Percentiles rank a stretch among this genome's conserved stretches.
These are phyloP conservation scores for Amphipoea oculea DNA, from an alignment of 2,888 invertebrate species.

Conservation along the genomic window DNA sequence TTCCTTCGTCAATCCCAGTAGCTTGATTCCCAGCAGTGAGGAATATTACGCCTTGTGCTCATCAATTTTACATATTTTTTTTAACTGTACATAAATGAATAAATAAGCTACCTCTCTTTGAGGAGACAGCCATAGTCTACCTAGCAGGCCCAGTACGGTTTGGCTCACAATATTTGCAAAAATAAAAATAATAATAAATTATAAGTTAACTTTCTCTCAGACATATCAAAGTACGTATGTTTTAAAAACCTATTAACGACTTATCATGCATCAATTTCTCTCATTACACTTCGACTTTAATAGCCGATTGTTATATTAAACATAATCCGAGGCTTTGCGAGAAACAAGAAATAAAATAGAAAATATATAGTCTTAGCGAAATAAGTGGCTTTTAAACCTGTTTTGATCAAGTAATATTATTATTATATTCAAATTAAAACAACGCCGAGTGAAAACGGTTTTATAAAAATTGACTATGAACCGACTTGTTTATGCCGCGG, in stretches of 20 bases:
- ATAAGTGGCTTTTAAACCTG: background rate
- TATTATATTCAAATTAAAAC: slow-evolving; percentile 21
- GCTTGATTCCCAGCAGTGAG: no score
- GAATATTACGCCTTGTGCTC: background rate
- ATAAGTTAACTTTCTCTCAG: slow-evolving; percentile 23
- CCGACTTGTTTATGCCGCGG: slow-evolving; percentile 40
- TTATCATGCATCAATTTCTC: slow-evolving; percentile 51
- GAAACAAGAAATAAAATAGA: slow-evolving; percentile 30
- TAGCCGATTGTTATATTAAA: slow-evolving; percentile 44
- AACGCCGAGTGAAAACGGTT: slow-evolving; percentile 23
- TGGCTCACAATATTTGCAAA: background rate
- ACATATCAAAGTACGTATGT: slow-evolving; percentile 7
- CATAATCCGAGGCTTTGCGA: slow-evolving; percentile 8
- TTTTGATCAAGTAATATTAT: background rate
- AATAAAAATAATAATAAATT: background rate
- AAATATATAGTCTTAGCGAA: background rate
- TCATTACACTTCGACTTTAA: slow-evolving; percentile 49
- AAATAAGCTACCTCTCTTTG: background rate
- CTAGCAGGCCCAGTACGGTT: background rate
- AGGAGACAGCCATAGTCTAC: background rate
- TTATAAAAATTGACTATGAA: slow-evolving; percentile 43
- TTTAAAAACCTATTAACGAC: slow-evolving; percentile 34
- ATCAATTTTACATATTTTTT: background rate
- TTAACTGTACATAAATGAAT: background rate
- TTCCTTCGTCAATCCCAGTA: no score